Base-by-base conservation (phyloP, 1,140 invertebrate genomes). In the Elymnias hypermnestra region DNA sequence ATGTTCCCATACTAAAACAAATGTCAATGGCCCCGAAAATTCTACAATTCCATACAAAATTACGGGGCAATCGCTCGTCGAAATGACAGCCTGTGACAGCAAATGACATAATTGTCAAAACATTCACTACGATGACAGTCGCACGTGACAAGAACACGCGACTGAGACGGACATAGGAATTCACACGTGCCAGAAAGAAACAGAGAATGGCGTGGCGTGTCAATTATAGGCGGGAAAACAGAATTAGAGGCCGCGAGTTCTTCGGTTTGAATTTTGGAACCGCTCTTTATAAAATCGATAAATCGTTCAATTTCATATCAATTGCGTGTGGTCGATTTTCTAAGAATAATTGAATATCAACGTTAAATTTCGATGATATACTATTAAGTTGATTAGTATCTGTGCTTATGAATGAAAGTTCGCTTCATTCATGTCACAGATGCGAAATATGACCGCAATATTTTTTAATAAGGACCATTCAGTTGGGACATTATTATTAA, bases 71-170 rank as follows among this genome's bases (percentile, higher is more conserved):
- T 72, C 72, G 76, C 68, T 78, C 73, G 72, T 81, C 79, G 69
- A 82, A 82, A 83, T 83, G 78, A 83, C 78, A 83, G 68, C 78
- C 77, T 66, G 71, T 72, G 72, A 75, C 76, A 77, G 63, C 79
- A 82, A 84, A 84, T 84, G 77, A 84, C 81, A 84, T 84, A 84
- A 84, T 84, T 84, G 81, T 84, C 81, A 73, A 83, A 84, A 83
- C 82, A 77, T 76, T 81, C 69, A 76, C 72, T 69, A 53, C 77
- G 58, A 60, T 74, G 76, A 78, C 71, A 71, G 41, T 57, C 69
- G 79, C 79, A 84, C 81, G 81, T 84, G 81, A 84, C 76, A 83
- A 59, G 55, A 55, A 47, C 51, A 53, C 13, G 7, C 31, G 64
- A 72, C 14, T 53, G 67, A 70, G 72, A 84, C 29, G 33, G 19